Evolutionary conservation across 2,888 invertebrate genomes (phyloP).

Genomic region (Sphinx pinastri): DNA sequence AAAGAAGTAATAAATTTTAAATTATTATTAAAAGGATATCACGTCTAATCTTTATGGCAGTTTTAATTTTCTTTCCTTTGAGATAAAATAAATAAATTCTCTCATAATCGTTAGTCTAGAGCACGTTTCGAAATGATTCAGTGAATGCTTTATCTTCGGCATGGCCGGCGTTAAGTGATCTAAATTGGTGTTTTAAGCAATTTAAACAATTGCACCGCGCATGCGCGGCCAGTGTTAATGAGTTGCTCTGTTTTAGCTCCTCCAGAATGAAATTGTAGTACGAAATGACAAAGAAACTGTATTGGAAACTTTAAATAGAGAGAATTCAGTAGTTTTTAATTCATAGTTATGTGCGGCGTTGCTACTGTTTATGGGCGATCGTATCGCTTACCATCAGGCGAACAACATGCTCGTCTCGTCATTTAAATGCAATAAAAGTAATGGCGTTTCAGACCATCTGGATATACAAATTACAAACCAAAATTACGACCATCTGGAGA

Average conservation of each 20-base stretch:
- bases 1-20: neutral
- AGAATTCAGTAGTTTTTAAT: too few relatives aligned
- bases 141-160: slow-evolving; percentile 40
- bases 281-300: neutral
- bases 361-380: too few relatives aligned
- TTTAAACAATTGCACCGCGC: slow-evolving; percentile 52
- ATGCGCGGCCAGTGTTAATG: slow-evolving; percentile 51
- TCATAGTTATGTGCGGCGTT: too few relatives aligned
- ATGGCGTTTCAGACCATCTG: too few relatives aligned
- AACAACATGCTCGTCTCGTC: too few relatives aligned
- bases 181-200: slow-evolving; percentile 54
- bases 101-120: slow-evolving; percentile 26
- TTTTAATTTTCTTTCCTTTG: neutral
- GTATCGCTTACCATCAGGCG: too few relatives aligned
- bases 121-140: slow-evolving; percentile 29
- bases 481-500: too few relatives aligned
- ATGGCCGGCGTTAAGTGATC: slow-evolving; percentile 52
- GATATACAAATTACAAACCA: too few relatives aligned
- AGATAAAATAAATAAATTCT: neutral
- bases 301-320: neutral
- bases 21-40: neutral
- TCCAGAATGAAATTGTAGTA: slow-evolving; percentile 12
- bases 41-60: neutral
- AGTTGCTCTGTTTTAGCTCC: slow-evolving; percentile 35
- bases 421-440: too few relatives aligned